Evolutionary conservation across 2,113 vertebrate species (phyloP).

Genomic region (Petromus typicus): DNA sequence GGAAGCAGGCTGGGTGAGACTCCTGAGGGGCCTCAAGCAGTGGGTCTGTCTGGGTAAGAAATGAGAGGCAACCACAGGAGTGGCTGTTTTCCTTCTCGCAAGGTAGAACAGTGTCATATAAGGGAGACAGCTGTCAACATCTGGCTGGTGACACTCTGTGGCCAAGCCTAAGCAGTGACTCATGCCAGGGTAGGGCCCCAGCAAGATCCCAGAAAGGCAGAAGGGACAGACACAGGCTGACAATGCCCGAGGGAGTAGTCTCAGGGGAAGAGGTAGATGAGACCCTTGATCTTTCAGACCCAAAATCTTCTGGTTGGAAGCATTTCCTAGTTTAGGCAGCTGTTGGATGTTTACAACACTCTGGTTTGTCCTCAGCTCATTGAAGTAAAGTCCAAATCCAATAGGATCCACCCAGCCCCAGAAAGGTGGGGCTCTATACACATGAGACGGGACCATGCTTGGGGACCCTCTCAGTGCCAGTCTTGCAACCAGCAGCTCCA

Average conservation of each 20-base stretch:
- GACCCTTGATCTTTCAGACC: background rate
- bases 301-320: background rate
- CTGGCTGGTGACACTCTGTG: background rate
- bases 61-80: background rate
- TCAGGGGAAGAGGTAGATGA: background rate
- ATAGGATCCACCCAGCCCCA: background rate
- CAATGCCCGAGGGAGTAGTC: background rate
- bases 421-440: background rate
- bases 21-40: background rate
- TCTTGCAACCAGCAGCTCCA: background rate
- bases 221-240: background rate
- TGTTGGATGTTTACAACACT: background rate
- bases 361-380: background rate
- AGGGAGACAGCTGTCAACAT: background rate
- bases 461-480: background rate
- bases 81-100: background rate
- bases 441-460: background rate
- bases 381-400: background rate
- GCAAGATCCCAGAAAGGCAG: background rate
- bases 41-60: background rate
- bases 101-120: background rate
- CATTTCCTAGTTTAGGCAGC: background rate
- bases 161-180: background rate
- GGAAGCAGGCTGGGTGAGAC: background rate
- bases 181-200: background rate